phyloP scores from a whole-genome alignment of 1,140 invertebrate species.

The Agraylea sexmaculata region DNA sequence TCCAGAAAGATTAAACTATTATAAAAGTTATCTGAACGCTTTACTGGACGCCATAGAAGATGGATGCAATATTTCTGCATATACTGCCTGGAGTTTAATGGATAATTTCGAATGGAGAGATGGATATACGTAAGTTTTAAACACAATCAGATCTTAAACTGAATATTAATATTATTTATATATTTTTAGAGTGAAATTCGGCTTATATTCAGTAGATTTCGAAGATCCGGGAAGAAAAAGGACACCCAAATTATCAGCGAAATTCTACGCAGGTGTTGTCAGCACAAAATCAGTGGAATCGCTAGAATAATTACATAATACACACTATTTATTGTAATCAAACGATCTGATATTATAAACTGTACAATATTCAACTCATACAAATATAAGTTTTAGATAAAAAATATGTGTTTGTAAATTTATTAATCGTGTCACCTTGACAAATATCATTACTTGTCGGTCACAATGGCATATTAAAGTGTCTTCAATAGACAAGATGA shows the following conservation, averaged over 20 bases:
- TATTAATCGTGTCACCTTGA: too few species aligned
- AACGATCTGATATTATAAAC: too few species aligned
- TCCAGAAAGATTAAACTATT: conserved; percentile 30
- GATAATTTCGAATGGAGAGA: conserved; percentile 62
- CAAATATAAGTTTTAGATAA: too few species aligned
- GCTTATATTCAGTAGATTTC: conserved; percentile 57
- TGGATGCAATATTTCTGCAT: conserved; percentile 52
- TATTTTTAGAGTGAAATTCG: conserved; percentile 46
- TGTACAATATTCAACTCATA: too few species aligned
- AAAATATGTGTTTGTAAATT: too few species aligned
- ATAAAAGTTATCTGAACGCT: conserved; percentile 45
- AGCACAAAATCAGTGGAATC: conserved; percentile 29
- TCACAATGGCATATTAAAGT: too few species aligned
- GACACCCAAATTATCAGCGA: conserved; percentile 49
- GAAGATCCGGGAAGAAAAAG: conserved; percentile 43
- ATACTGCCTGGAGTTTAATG: conserved; percentile 57
- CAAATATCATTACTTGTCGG: too few species aligned
- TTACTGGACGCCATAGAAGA: conserved; percentile 55
- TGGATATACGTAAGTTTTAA: conserved; percentile 40
- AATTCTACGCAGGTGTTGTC: conserved; percentile 39
- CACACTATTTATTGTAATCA: too few species aligned
- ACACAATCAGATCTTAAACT: background rate
- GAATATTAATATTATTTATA: conserved; percentile 2
- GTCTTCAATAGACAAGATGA: too few species aligned
- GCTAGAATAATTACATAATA: too few species aligned